Conservation (phyloP, 2,113 vertebrate species). For the Nothoprocta pentlandii region DNA sequence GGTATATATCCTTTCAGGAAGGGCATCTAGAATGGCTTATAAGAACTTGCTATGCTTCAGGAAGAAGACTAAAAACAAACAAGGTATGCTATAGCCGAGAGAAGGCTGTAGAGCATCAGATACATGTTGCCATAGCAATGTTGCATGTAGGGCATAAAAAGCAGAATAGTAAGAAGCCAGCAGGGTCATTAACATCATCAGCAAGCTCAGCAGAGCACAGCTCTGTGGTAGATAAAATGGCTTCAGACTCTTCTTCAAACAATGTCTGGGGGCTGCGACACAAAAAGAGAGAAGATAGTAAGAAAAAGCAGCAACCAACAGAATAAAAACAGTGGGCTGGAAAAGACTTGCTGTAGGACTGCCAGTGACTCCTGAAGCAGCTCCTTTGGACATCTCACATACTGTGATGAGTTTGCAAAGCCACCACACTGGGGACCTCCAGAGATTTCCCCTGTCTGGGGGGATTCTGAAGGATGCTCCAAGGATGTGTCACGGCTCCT, state of each 20-base stretch:
- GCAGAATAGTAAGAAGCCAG: neutral
- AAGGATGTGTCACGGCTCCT: neutral
- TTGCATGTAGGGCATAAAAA: neutral
- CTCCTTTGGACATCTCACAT: neutral
- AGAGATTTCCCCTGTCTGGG: neutral
- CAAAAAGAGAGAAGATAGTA: neutral
- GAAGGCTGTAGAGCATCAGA: neutral
- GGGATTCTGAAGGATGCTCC: neutral
- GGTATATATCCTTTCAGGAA: neutral
- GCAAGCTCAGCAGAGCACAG: neutral
- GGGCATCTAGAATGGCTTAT: neutral
- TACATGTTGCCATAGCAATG: constrained; percentile 1
- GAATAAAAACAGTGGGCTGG: neutral
- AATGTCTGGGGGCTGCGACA: rapidly evolving
- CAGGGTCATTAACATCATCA: constrained; percentile 1
- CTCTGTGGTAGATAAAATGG: neutral
- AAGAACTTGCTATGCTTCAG: neutral
- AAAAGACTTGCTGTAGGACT: neutral
- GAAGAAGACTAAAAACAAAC: neutral
- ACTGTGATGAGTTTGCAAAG: neutral
- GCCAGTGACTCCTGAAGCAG: neutral
- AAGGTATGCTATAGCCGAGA: neutral
- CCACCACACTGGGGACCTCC: rapidly evolving
- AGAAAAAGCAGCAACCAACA: neutral
- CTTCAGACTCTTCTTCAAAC: neutral